phyloP scores from a whole-genome alignment of 2,113 vertebrate species.

The Nycticryphes semicollaris region DNA sequence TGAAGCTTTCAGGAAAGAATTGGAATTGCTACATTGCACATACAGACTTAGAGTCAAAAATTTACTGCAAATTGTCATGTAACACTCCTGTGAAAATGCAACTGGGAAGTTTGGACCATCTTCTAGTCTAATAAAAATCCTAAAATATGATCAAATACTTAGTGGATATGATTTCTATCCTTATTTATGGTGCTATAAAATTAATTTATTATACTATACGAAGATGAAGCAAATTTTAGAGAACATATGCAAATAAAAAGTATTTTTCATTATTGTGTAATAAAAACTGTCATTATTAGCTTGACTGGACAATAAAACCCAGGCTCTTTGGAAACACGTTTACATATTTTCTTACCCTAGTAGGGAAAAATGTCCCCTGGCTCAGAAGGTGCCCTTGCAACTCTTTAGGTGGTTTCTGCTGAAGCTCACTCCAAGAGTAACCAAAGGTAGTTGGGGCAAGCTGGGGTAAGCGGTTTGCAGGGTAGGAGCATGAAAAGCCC shows the following conservation, averaged over 20 bases:
- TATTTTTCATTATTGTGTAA: neutral
- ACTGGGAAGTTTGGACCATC: neutral
- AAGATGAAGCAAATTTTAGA: neutral
- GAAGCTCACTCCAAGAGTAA: neutral
- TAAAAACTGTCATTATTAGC: neutral
- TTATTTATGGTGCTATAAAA: neutral
- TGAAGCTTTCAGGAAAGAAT: neutral
- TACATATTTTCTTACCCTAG: neutral
- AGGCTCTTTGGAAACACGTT: neutral
- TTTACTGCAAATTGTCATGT: neutral
- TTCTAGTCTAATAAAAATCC: neutral
- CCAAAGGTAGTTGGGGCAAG: neutral
- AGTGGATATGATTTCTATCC: neutral
- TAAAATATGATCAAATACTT: neutral
- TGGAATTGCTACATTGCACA: neutral
- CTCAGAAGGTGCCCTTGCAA: neutral
- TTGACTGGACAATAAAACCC: neutral
- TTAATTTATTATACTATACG: neutral
- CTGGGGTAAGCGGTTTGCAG: neutral
- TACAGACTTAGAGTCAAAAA: neutral
- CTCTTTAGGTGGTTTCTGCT: neutral
- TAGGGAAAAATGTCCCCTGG: neutral
- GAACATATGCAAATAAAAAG: neutral
- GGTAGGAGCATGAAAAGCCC: neutral
- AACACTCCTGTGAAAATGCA: neutral